Conservation (phyloP, 2,113 vertebrate species). For the Scartelaos histophorus region DNA sequence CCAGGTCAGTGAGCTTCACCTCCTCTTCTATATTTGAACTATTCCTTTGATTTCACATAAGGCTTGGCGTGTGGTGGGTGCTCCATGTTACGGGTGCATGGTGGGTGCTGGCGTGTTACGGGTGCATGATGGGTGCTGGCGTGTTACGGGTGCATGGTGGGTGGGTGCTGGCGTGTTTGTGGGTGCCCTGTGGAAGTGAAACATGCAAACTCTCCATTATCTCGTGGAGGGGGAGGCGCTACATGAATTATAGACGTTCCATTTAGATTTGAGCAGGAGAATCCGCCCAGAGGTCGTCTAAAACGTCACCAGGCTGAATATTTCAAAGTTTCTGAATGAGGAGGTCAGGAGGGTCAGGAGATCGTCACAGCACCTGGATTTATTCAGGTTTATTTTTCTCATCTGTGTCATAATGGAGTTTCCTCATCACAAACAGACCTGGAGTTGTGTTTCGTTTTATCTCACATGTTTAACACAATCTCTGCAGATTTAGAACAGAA, state of each 20-base stretch:
- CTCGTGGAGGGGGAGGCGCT: not conserved
- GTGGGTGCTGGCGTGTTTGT: not conserved
- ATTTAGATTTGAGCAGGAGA: not conserved
- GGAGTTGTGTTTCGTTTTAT: too few relatives aligned
- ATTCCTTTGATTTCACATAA: constrained; percentile 19
- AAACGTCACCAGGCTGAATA: not conserved
- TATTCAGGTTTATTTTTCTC: too few relatives aligned
- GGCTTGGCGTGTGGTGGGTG: not conserved
- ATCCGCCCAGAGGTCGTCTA: not conserved
- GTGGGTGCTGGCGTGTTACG: not conserved
- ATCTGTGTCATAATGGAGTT: too few relatives aligned
- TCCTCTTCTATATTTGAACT: constrained; percentile 10
- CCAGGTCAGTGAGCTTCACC: constrained; percentile 6
- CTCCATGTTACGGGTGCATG: not conserved
- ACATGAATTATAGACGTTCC: not conserved
- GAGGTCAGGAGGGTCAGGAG: too few relatives aligned
- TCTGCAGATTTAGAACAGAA: too few relatives aligned
- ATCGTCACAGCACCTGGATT: too few relatives aligned
- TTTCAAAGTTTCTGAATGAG: not conserved
- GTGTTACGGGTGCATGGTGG: not conserved
- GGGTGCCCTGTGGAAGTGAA: not conserved
- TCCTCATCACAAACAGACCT: too few relatives aligned
- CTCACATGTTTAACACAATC: too few relatives aligned
- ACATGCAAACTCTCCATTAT: not conserved
- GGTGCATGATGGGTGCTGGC: not conserved